Evolutionary conservation across 1,140 invertebrate genomes (phyloP), one percentile per base, ranked within the genome.

Genomic region (Drosophila melanica): DNA sequence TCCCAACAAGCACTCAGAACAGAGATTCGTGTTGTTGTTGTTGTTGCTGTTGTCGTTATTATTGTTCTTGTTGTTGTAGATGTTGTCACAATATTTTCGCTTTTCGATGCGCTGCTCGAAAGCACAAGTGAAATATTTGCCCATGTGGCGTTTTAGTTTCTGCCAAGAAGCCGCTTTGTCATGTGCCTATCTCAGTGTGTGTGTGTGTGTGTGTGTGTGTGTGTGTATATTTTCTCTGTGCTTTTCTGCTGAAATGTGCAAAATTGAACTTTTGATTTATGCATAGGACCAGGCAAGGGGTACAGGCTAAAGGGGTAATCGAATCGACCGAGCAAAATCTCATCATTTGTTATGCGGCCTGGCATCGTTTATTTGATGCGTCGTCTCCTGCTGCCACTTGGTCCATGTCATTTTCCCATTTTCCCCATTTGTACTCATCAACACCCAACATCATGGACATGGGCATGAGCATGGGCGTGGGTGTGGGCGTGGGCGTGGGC

Each of bases 71-170:
- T 30, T 75, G 69, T 48, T 62, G 73, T 47, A 65, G 60, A 63
- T 86, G 85, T 87, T 87, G 82, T 89, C 84, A 87, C 84, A 89
- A 89, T 89, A 89, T 89, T 89, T 89, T 89, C 84, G 84, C 84
- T 89, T 89, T 89, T 89, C 84, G 87, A 82, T 89, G 84, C 69
- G 76, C 69, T 75, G 62, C 82, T 87, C 79, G 82, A 87, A 81
- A 89, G 82, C 82, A 82, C 79, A 86, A 86, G 82, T 86, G 82
- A 86, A 86, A 82, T 82, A 87, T 89, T 82, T 86, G 82, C 75
- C 71, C 81, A 87, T 87, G 82, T 89, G 79, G 82, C 82, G 77
- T 82, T 76, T 87, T 63, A 81, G 70, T 69, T 81, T 37, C 48
- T 78, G 82, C 70, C 78, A 81, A 81, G 70, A 41, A 75, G 60